Conservation (phyloP, 2,797 vertebrate genomes). For the Gadopsis bispinosus region DNA sequence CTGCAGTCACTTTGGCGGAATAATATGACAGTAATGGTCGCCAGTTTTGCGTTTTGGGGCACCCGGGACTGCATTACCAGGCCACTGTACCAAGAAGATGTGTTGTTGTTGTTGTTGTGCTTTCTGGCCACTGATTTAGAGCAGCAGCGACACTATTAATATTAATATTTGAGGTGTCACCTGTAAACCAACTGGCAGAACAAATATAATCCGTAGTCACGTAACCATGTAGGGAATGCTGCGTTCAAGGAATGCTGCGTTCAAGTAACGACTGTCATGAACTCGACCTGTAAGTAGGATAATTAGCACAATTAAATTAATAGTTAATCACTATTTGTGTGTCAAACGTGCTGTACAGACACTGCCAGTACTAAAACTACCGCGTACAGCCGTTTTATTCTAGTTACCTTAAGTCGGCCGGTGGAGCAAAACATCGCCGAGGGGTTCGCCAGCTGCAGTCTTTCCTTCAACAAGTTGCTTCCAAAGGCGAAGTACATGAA, state of each 20-base stretch:
- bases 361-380: neutral
- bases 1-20: neutral
- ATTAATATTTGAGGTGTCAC: no score
- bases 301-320: neutral
- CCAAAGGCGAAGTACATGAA: slow-evolving; percentile 86
- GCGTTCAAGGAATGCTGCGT: slow-evolving; percentile 24
- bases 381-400: neutral
- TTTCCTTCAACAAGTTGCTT: slow-evolving; percentile 84
- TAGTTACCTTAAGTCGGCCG: slow-evolving; percentile 80
- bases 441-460: slow-evolving; percentile 79
- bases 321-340: neutral
- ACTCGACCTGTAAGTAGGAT: neutral
- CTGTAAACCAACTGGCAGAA: neutral
- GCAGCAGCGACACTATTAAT: no score
- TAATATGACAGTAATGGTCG: neutral
- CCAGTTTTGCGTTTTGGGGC: neutral
- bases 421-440: slow-evolving; percentile 75
- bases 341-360: neutral
- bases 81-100: neutral
- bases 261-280: neutral
- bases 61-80: neutral
- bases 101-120: neutral
- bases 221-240: neutral
- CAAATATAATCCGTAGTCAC: neutral
- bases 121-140: no score